phyloP scores from a whole-genome alignment of 1,140 invertebrate genomes.

The Coptotermes formosanus region DNA sequence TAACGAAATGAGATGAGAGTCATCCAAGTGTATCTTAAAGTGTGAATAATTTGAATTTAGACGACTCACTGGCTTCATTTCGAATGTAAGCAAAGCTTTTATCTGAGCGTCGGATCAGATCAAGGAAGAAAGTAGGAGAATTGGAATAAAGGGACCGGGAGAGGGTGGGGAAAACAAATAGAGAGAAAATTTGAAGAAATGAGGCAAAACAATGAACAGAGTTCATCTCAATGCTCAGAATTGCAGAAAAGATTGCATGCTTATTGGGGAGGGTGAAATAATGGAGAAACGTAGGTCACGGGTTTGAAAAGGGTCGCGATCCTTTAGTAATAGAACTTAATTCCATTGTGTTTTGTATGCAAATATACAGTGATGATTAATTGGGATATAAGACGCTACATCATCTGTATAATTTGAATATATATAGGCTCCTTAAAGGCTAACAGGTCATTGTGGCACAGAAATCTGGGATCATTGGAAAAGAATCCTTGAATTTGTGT shows the following conservation, averaged over 20 bases:
- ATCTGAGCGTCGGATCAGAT: background rate
- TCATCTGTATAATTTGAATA: too few species aligned
- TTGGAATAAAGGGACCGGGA: background rate
- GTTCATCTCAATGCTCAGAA: background rate
- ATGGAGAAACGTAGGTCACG: background rate
- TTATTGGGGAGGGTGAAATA: background rate
- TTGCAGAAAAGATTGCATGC: background rate
- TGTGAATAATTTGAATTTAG: constrained; percentile 32
- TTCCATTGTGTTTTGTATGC: background rate
- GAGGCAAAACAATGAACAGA: constrained; percentile 33
- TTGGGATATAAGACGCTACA: background rate
- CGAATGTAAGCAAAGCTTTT: constrained; percentile 10
- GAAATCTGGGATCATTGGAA: too few species aligned
- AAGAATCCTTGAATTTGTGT: too few species aligned
- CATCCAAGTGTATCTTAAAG: constrained; percentile 22
- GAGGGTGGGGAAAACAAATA: constrained; percentile 23
- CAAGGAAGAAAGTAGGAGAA: background rate
- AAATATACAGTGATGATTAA: background rate
- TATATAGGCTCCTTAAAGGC: too few species aligned
- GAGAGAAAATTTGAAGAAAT: constrained; percentile 33
- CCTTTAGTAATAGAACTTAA: background rate
- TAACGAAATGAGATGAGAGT: background rate
- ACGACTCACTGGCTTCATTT: constrained; percentile 29
- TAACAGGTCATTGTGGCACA: too few species aligned
- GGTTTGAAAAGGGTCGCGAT: background rate